These are phyloP conservation scores for Rhabditoides inermis DNA, from an alignment of 2,888 invertebrate species.

Conservation along the genomic window DNA sequence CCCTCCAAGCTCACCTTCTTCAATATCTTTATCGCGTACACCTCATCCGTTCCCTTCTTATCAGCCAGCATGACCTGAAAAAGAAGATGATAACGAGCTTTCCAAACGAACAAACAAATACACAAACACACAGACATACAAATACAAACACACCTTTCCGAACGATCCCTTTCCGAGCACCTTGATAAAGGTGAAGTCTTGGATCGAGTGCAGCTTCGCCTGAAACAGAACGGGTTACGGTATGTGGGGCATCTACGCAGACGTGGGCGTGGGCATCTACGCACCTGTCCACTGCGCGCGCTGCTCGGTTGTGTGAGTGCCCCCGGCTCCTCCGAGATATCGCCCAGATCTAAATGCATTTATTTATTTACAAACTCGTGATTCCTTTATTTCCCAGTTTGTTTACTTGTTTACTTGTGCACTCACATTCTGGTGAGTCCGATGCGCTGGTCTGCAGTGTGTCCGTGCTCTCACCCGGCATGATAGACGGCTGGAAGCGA, in stretches of 20 bases:
- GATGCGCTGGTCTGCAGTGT: too few species aligned
- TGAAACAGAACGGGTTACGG: too few species aligned
- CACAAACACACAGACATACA: neutral
- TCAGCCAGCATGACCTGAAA: slow-evolving; percentile 87
- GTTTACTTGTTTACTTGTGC: too few species aligned
- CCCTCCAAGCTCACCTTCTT: slow-evolving; percentile 83
- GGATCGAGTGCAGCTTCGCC: slow-evolving; percentile 53
- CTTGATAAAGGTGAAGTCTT: slow-evolving; percentile 93
- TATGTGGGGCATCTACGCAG: too few species aligned
- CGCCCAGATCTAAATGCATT: too few species aligned
- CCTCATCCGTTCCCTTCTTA: slow-evolving; percentile 80
- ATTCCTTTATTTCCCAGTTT: too few species aligned
- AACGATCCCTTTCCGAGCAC: slow-evolving; percentile 97
- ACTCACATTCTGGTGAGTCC: too few species aligned
- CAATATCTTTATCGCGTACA: slow-evolving; percentile 67
- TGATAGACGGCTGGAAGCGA: slow-evolving; percentile 30
- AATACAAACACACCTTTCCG: slow-evolving; percentile 63
- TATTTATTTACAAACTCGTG: too few species aligned
- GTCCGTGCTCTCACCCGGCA: slow-evolving; percentile 32
- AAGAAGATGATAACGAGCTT: neutral
- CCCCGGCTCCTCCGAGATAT: too few species aligned
- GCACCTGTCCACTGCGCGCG: too few species aligned
- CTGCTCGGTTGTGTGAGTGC: too few species aligned
- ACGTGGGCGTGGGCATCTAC: too few species aligned
- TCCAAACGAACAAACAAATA: neutral